Percentiles rank a stretch among this genome's conserved stretches.
Evolutionary conservation across 2,797 vertebrate genomes (phyloP).

Genomic region (Pogoniulus pusillus): DNA sequence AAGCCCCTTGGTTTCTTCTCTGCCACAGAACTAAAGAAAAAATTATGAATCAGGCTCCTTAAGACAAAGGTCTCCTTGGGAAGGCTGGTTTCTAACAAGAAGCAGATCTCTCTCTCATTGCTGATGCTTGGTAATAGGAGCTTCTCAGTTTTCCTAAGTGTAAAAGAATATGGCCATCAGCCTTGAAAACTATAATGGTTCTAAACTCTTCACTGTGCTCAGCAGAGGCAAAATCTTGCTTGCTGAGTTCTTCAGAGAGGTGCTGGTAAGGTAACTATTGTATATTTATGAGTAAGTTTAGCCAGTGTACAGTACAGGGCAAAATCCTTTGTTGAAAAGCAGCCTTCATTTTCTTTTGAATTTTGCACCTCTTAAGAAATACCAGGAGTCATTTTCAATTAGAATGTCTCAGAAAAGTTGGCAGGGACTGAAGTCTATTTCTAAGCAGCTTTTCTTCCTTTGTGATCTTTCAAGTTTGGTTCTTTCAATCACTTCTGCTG

Average conservation of each 20-base stretch:
- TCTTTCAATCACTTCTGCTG: slow-evolving; percentile 42
- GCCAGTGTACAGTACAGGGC: background rate
- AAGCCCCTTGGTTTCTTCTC: background rate
- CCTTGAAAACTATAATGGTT: background rate
- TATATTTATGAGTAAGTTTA: slow-evolving; percentile 8
- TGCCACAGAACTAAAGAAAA: background rate
- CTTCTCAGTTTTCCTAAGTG: background rate
- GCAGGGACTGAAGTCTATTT: slow-evolving; percentile 52
- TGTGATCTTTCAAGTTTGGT: slow-evolving; percentile 37
- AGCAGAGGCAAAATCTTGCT: slow-evolving; percentile 19
- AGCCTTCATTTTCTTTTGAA: slow-evolving; percentile 48
- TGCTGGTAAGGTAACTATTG: background rate
- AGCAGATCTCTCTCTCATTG: background rate
- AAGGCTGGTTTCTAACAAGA: slow-evolving; percentile 31
- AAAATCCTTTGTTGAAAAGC: slow-evolving; percentile 51
- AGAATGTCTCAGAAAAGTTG: slow-evolving; percentile 55
- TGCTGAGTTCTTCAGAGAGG: slow-evolving; percentile 22
- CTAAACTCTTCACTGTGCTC: background rate
- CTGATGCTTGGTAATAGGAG: background rate
- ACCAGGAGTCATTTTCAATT: slow-evolving; percentile 63
- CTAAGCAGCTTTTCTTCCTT: slow-evolving; percentile 62
- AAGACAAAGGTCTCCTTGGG: slow-evolving; percentile 8
- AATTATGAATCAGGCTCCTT: background rate
- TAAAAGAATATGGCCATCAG: background rate
- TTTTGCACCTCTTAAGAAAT: slow-evolving; percentile 50